Percentiles rank a stretch among this genome's conserved stretches.
phyloP scores from a whole-genome alignment of 2,113 vertebrate genomes.

The Oceanodroma tethys region DNA sequence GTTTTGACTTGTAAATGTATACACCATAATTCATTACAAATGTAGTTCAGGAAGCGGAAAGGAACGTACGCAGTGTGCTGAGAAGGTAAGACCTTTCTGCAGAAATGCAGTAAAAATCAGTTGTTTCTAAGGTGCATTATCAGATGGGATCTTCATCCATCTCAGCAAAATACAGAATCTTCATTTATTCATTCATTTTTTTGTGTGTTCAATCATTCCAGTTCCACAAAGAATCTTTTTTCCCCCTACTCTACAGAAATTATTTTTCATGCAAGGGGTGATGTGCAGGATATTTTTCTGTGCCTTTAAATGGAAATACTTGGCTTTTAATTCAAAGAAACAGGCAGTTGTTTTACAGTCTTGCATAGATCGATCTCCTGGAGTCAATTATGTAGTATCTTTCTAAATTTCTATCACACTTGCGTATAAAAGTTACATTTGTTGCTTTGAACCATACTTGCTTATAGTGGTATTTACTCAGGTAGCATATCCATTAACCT shows the following conservation, averaged over 20 bases:
- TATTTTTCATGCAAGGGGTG: neutral
- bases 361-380: neutral
- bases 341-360: neutral
- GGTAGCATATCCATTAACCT: neutral
- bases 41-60: neutral
- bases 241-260: neutral
- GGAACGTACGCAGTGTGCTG: neutral
- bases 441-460: neutral
- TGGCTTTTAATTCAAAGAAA: neutral
- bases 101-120: neutral
- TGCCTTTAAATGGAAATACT: neutral
- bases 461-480: neutral
- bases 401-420: neutral
- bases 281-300: neutral
- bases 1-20: neutral
- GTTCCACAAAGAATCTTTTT: neutral
- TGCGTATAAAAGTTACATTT: neutral
- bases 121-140: neutral
- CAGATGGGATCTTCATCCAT: neutral
- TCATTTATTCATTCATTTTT: neutral
- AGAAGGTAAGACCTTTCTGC: neutral
- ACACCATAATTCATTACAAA: neutral
- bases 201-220: neutral
- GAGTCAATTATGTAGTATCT: neutral
- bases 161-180: neutral